Evolutionary conservation across 2,797 vertebrate species (phyloP).

Genomic region (Falco columbarius): DNA sequence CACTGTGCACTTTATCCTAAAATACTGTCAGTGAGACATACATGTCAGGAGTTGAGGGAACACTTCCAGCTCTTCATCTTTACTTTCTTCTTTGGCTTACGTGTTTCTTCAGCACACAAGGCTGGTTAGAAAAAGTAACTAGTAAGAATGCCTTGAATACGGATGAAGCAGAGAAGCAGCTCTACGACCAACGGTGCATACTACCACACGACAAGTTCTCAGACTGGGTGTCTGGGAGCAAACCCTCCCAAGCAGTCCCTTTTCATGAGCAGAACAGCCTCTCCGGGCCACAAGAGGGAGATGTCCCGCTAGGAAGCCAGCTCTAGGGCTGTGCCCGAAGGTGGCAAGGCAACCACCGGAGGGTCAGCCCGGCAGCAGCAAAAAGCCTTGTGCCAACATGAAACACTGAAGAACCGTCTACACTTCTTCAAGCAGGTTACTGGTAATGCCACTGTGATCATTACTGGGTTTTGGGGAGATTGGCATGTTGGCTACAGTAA

Average conservation of each 20-base stretch:
- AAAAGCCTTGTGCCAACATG: not conserved
- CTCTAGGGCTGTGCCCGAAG: rapidly evolving
- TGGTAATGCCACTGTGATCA: not conserved
- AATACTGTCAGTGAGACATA: not conserved
- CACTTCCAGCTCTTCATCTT: not conserved
- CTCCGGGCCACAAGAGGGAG: conserved; percentile 28
- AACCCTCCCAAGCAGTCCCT: not conserved
- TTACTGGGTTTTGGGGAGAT: not conserved
- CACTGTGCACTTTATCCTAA: not conserved
- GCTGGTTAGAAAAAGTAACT: not conserved
- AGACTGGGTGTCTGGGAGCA: not conserved
- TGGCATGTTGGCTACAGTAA: not conserved
- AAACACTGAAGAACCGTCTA: not conserved
- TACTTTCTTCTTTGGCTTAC: not conserved
- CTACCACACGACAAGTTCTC: not conserved
- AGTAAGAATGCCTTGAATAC: not conserved
- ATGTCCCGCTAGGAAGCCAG: not conserved
- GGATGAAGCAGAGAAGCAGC: not conserved
- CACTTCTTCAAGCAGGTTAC: not conserved
- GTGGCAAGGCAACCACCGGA: not conserved
- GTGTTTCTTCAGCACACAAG: not conserved
- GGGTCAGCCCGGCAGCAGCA: not conserved
- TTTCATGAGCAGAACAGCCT: not conserved
- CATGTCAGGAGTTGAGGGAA: not conserved
- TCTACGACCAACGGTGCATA: not conserved